Evolutionary conservation across 92 coral and sea anemone species (phyloP).

Genomic region (Desmophyllum pertusum): DNA sequence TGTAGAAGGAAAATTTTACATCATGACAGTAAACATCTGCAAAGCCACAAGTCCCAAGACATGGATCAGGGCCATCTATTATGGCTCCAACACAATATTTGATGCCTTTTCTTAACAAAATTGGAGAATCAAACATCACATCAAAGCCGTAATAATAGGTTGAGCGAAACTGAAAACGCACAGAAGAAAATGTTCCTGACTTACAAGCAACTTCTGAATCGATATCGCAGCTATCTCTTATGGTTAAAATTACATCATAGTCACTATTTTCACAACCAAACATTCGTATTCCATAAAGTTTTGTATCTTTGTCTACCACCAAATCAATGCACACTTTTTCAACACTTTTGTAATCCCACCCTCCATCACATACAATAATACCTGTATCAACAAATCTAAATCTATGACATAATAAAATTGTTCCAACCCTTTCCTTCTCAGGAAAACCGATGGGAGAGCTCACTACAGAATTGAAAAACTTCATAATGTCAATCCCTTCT

Average conservation of each 20-base stretch:
- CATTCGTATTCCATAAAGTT: slow-evolving; percentile 3
- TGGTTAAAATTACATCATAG: background rate
- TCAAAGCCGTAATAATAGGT: too few species aligned
- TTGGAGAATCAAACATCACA: too few species aligned
- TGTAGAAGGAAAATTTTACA: background rate
- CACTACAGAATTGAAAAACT: background rate
- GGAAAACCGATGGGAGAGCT: background rate
- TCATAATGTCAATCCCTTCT: background rate
- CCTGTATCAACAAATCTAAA: background rate
- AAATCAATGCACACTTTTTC: background rate
- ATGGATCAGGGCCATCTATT: too few species aligned
- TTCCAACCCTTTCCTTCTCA: background rate
- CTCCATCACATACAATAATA: background rate
- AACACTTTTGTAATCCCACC: background rate
- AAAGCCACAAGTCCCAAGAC: too few species aligned
- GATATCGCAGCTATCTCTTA: background rate
- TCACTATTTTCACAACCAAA: background rate
- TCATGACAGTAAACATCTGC: background rate
- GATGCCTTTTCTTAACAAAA: too few species aligned
- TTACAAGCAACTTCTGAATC: background rate
- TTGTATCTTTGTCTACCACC: background rate
- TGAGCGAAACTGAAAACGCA: too few species aligned
- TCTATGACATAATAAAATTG: background rate
- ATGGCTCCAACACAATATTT: too few species aligned
- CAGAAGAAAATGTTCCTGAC: too few species aligned